Percentiles rank a stretch among this genome's conserved stretches.
Evolutionary conservation across 1,140 invertebrate genomes (phyloP).

Genomic region (Caerostris darwini): DNA sequence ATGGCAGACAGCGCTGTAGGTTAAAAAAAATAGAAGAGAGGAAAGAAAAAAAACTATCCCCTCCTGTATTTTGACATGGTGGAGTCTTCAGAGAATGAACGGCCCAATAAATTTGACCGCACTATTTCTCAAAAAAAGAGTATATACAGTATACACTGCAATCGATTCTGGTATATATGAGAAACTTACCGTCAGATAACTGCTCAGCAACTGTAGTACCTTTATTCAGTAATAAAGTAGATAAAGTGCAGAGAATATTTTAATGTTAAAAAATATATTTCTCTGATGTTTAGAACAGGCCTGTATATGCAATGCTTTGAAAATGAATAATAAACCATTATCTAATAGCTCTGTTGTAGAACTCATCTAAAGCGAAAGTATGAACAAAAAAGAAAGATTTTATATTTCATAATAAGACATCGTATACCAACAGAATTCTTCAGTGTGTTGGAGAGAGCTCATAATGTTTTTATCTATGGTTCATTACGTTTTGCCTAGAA

Average conservation of each 20-base stretch:
- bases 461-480: not conserved
- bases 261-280: slow-evolving; percentile 21
- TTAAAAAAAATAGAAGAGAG: slow-evolving; percentile 33
- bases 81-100: slow-evolving; percentile 51
- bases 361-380: not conserved
- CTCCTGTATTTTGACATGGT: slow-evolving; percentile 47
- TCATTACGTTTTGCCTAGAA: not conserved
- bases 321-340: slow-evolving; percentile 30
- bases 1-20: not conserved
- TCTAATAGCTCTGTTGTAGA: not conserved
- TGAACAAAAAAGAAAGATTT: not conserved
- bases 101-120: slow-evolving; percentile 75
- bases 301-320: not conserved
- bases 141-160: not conserved
- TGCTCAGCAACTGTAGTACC: not conserved
- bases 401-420: not conserved
- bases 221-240: not conserved
- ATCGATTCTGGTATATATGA: slow-evolving; percentile 66
- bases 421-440: not conserved
- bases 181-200: not conserved
- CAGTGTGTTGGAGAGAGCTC: not conserved
- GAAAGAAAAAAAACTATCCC: slow-evolving; percentile 37
- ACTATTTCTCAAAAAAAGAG: slow-evolving; percentile 61
- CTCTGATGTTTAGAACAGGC: not conserved
- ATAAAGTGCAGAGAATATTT: not conserved